These are phyloP conservation scores for Ectemnius cavifrons DNA, from an alignment of 2,888 invertebrate species.

Conservation along the genomic window DNA sequence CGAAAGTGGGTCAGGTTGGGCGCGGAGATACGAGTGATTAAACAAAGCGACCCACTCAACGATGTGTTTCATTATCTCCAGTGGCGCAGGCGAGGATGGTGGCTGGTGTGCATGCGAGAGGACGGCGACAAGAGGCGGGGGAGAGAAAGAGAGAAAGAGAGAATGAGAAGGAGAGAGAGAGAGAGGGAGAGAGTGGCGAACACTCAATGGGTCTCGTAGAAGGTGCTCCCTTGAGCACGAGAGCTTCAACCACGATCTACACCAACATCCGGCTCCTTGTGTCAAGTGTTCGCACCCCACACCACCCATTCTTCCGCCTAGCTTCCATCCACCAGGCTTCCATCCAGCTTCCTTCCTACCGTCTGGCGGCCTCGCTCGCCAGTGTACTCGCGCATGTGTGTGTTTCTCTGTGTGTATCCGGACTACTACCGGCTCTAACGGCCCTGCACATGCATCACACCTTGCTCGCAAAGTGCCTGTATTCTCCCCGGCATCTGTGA, in stretches of 20 bases:
- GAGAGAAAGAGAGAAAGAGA: too few relatives aligned
- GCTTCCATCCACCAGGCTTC: slow-evolving; percentile 3
- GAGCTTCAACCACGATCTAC: slow-evolving; percentile 61
- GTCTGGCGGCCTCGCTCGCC: too few relatives aligned
- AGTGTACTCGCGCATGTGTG: too few relatives aligned
- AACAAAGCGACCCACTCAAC: slow-evolving; percentile 46
- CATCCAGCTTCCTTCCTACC: too few relatives aligned
- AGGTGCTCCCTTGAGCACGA: slow-evolving; percentile 59
- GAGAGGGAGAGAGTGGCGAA: slow-evolving; percentile 54
- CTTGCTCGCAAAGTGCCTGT: slow-evolving; percentile 31
- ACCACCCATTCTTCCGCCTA: slow-evolving; percentile 52
- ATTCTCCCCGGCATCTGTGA: slow-evolving; percentile 13
- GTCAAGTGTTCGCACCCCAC: slow-evolving; percentile 54
- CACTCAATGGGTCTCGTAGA: slow-evolving; percentile 63
- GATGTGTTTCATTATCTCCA: slow-evolving; percentile 50
- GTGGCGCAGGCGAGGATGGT: slow-evolving; percentile 17
- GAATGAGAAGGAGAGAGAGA: too few relatives aligned
- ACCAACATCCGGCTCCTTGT: slow-evolving; percentile 63
- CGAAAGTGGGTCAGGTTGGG: slow-evolving; percentile 10
- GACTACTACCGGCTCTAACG: slow-evolving; percentile 19
- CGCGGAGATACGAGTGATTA: slow-evolving; percentile 42
- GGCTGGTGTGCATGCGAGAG: background rate
- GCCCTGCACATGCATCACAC: slow-evolving; percentile 36
- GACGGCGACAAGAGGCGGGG: slow-evolving; percentile 16
- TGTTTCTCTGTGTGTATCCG: background rate